These are phyloP conservation scores for Sternotherus odoratus DNA, from an alignment of 2,797 vertebrate species.

Conservation along the genomic window DNA sequence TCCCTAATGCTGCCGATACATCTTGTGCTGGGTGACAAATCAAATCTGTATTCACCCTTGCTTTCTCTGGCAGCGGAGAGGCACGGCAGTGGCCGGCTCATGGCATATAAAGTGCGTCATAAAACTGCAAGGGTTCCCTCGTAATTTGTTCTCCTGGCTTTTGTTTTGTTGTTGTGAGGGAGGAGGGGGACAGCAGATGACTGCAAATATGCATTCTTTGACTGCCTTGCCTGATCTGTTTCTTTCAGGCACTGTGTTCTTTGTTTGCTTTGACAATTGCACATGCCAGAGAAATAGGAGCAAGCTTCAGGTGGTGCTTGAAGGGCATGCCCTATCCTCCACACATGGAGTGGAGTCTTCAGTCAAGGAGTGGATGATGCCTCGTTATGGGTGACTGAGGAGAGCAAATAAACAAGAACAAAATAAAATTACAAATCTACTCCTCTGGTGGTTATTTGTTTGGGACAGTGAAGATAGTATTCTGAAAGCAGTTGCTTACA, in stretches of 20 bases:
- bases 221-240: neutral
- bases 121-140: slow-evolving; percentile 31
- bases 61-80: neutral
- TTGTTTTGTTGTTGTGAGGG: slow-evolving; percentile 20
- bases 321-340: neutral
- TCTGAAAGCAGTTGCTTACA: neutral
- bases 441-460: neutral
- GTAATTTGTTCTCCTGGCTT: neutral
- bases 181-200: neutral
- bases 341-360: neutral
- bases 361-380: neutral
- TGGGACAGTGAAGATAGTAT: neutral
- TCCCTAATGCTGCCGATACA: slow-evolving; percentile 35
- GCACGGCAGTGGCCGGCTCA: neutral
- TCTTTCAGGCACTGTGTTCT: neutral
- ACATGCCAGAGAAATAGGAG: neutral
- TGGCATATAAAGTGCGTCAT: slow-evolving; percentile 3
- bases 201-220: neutral
- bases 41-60: neutral
- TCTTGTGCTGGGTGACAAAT: slow-evolving; percentile 48
- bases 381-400: neutral
- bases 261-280: neutral
- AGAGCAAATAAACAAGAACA: neutral
- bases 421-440: neutral
- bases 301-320: neutral